These are phyloP conservation scores for Caenorhabditis zanzibari DNA, from an alignment of 2,888 invertebrate genomes.

Conservation along the genomic window DNA sequence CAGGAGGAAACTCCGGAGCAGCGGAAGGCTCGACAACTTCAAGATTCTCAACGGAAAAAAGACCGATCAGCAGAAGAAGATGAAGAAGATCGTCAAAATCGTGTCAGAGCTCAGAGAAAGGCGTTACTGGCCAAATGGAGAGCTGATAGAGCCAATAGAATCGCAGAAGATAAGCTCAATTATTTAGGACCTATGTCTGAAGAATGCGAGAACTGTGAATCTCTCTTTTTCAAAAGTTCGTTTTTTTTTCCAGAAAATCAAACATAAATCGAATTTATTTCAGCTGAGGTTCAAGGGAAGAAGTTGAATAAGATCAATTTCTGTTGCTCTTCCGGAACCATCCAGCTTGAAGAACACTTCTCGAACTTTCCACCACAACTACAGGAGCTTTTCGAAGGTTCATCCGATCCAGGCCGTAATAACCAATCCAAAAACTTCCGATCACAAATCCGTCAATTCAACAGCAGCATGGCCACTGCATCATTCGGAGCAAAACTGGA, in stretches of 20 bases:
- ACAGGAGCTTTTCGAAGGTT: slow-evolving; percentile 1
- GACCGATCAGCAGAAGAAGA: not conserved
- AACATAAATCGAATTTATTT: not conserved
- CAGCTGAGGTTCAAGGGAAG: not conserved
- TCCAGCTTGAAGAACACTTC: slow-evolving; percentile 1
- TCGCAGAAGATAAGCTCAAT: not conserved
- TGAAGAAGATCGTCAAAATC: not conserved
- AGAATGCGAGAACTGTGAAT: not conserved
- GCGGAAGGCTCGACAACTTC: not conserved
- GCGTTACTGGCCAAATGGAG: no score
- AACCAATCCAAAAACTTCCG: slow-evolving; percentile 11
- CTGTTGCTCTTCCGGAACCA: not conserved
- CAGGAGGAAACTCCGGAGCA: not conserved
- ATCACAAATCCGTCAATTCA: slow-evolving; percentile 43
- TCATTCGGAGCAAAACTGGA: slow-evolving; percentile 56
- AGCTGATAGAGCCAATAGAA: not conserved
- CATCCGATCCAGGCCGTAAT: not conserved
- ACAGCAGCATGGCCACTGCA: slow-evolving; percentile 54
- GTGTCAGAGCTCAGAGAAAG: no score
- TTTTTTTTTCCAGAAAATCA: not conserved
- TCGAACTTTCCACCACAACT: slow-evolving; percentile 6
- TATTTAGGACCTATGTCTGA: not conserved
- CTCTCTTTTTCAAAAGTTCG: not conserved
- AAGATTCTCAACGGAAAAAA: not conserved
- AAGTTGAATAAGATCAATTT: slow-evolving; percentile 2